Percentiles rank a stretch among this genome's conserved stretches.
Conservation (phyloP, 2,797 vertebrate genomes). For the Urocyon cinereoargenteus region DNA sequence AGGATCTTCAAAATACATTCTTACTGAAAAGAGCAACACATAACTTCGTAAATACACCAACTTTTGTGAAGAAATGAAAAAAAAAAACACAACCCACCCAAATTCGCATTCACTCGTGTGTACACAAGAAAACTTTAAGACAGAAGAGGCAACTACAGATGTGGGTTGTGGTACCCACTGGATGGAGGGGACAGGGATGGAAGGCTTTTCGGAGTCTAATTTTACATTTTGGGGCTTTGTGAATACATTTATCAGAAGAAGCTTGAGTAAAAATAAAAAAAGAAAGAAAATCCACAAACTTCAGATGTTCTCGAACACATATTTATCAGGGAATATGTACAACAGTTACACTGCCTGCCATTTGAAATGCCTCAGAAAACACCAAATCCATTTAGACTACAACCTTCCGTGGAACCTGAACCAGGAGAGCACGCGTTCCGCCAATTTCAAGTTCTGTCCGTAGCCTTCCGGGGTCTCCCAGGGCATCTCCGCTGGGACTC, state of each 20-base stretch:
- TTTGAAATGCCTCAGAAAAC: conserved; percentile 38
- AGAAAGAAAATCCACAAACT: background rate
- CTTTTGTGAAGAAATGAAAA: background rate
- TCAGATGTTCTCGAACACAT: conserved; percentile 32
- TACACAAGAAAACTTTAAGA: background rate
- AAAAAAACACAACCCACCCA: background rate
- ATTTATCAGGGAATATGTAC: conserved; percentile 52
- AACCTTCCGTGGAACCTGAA: background rate
- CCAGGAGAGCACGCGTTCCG: background rate
- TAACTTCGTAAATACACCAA: background rate
- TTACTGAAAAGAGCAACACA: background rate
- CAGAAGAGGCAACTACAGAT: background rate
- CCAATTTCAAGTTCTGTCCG: background rate
- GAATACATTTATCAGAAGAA: conserved; percentile 4
- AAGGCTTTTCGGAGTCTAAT: background rate
- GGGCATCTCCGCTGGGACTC: background rate
- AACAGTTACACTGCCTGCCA: conserved; percentile 22
- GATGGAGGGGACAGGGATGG: background rate
- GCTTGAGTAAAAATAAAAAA: background rate
- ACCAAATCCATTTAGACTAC: background rate
- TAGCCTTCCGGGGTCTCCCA: background rate
- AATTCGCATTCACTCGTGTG: background rate
- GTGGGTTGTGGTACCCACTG: background rate
- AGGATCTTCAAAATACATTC: background rate
- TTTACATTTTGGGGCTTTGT: background rate